Conservation (phyloP, 2,797 vertebrate species). For the Schizopygopsis malacanthus region DNA sequence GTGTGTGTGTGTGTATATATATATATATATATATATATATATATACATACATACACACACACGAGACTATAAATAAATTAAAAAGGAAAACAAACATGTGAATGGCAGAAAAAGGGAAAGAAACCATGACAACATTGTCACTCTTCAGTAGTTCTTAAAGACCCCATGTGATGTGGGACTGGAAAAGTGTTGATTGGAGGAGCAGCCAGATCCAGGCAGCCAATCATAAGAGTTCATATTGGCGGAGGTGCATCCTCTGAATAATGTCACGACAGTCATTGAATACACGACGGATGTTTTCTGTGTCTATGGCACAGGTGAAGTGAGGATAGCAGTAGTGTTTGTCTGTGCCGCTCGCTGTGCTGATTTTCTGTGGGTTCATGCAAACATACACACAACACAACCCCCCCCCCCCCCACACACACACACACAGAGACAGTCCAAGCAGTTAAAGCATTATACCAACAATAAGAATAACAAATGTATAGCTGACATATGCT, state of each 20-base stretch:
- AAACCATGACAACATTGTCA: conserved; percentile 62
- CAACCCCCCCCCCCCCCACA: conserved; percentile 36
- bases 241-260: conserved; percentile 95
- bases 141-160: conserved; percentile 75
- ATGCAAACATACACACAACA: conserved; percentile 38
- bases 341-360: conserved; percentile 88
- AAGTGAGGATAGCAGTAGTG: conserved; percentile 98
- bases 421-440: conserved; percentile 45
- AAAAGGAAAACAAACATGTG: conserved; percentile 40
- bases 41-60: too few species aligned
- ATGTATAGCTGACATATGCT: conserved; percentile 66
- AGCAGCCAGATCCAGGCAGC: conserved; percentile 71
- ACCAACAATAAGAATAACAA: conserved; percentile 77
- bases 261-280: conserved; percentile 98
- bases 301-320: conserved; percentile 94
- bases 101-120: conserved; percentile 51
- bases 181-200: conserved; percentile 75
- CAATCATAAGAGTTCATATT: conserved; percentile 96
- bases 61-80: conserved; percentile 63
- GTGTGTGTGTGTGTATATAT: too few species aligned
- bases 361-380: conserved; percentile 91
- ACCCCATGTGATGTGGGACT: conserved; percentile 69
- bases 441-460: conserved; percentile 16
- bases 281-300: conserved; percentile 96
- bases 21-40: conserved; percentile 38